phyloP scores from a whole-genome alignment of 2,797 vertebrate genomes.

The Lophotriccus pileatus region DNA sequence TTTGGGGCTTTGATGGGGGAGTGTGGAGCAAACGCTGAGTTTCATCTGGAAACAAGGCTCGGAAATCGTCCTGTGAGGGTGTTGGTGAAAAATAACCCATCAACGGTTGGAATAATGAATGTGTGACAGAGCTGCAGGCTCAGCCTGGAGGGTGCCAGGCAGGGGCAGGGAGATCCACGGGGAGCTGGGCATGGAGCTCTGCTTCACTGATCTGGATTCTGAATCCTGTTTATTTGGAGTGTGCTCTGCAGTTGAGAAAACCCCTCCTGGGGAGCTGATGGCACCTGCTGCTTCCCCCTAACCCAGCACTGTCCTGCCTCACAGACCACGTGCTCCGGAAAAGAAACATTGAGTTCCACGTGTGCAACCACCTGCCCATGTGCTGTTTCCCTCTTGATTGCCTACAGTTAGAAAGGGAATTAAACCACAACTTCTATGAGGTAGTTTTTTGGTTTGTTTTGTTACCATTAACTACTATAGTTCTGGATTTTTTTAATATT shows the following conservation, averaged over 20 bases:
- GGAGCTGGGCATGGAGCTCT: rapidly evolving
- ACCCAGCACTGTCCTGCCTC: neutral
- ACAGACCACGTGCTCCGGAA: neutral
- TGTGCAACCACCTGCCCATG: neutral
- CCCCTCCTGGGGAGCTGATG: neutral
- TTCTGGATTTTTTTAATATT: neutral
- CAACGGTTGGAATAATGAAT: neutral
- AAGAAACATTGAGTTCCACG: neutral
- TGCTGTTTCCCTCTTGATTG: neutral
- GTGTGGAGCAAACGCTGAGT: neutral
- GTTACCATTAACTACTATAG: neutral
- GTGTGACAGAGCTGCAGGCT: neutral
- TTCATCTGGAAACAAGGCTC: neutral
- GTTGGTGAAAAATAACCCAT: neutral
- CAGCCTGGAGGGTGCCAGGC: neutral
- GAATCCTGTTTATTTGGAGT: neutral
- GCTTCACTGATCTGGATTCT: neutral
- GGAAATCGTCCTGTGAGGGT: rapidly evolving
- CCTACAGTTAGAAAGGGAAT: neutral
- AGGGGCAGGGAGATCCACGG: neutral
- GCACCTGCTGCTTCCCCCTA: neutral
- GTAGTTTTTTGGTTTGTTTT: neutral
- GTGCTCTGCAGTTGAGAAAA: neutral
- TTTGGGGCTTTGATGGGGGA: neutral
- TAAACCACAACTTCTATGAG: neutral